phyloP scores from a whole-genome alignment of 2,797 vertebrate genomes.

The Lycodopsis pacificus region DNA sequence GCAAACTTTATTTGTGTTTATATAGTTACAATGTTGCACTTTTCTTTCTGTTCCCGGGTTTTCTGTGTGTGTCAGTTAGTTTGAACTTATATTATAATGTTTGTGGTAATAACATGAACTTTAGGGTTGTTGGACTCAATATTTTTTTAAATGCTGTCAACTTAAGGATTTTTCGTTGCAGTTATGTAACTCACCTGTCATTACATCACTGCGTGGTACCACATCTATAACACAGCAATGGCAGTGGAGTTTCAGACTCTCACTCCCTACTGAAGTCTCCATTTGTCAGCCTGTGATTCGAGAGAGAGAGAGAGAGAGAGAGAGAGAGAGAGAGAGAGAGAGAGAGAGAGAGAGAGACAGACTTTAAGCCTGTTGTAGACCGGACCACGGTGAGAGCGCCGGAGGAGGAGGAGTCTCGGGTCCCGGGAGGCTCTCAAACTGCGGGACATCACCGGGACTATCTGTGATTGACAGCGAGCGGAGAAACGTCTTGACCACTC shows the following conservation, averaged over 20 bases:
- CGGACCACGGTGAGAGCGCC: slow-evolving; percentile 54
- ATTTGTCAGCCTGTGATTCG: slow-evolving; percentile 8
- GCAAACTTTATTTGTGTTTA: not conserved
- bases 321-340: not conserved
- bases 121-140: not conserved
- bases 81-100: not conserved
- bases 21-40: not conserved
- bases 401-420: slow-evolving; percentile 54
- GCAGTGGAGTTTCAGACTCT: not conserved
- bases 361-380: slow-evolving; percentile 14
- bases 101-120: not conserved
- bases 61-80: not conserved
- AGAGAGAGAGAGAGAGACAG: not conserved
- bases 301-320: not conserved
- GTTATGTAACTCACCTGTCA: not conserved
- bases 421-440: slow-evolving; percentile 57
- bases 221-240: not conserved
- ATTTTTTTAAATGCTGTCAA: not conserved
- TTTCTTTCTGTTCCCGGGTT: not conserved
- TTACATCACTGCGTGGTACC: not conserved
- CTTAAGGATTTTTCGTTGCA: not conserved
- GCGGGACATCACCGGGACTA: slow-evolving; percentile 42
- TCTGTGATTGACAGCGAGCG: slow-evolving; percentile 37
- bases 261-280: not conserved
- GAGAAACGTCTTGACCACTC: slow-evolving; percentile 5